Evolutionary conservation across 2,113 vertebrate genomes (phyloP).

Genomic region (Coturnix japonica): DNA sequence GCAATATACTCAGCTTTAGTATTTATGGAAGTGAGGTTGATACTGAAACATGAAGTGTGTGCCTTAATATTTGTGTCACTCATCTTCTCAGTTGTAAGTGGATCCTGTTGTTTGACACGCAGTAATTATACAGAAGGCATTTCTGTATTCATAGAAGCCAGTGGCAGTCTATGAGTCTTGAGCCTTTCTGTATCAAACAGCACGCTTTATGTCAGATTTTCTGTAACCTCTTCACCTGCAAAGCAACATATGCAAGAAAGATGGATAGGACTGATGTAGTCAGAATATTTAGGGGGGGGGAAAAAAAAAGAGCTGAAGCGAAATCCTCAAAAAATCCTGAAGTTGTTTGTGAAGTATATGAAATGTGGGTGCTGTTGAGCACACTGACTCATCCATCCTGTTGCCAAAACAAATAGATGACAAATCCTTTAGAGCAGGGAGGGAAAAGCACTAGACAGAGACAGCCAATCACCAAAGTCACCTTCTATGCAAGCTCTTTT

Average conservation of each 20-base stretch:
- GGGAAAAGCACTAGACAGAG: not conserved
- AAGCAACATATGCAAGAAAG: not conserved
- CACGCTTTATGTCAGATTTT: not conserved
- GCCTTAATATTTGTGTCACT: not conserved
- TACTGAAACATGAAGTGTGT: not conserved
- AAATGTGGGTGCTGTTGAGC: not conserved
- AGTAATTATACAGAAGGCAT: not conserved
- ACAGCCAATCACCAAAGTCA: not conserved
- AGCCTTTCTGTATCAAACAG: not conserved
- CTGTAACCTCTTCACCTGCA: not conserved
- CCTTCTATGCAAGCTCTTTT: not conserved
- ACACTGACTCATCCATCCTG: not conserved
- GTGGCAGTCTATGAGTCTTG: not conserved
- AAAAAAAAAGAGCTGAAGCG: not conserved
- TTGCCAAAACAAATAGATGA: not conserved
- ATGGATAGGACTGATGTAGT: not conserved
- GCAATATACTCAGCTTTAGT: fast-evolving
- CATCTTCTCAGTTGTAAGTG: not conserved
- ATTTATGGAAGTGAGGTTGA: not conserved
- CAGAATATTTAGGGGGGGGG: not conserved
- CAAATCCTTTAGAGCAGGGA: not conserved
- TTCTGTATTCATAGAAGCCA: not conserved
- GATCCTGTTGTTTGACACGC: not conserved
- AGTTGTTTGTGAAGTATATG: not conserved
- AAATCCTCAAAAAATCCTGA: not conserved